Evolutionary conservation across 2,888 invertebrate genomes (phyloP).

Genomic region (Drosophila nr. medialis): DNA sequence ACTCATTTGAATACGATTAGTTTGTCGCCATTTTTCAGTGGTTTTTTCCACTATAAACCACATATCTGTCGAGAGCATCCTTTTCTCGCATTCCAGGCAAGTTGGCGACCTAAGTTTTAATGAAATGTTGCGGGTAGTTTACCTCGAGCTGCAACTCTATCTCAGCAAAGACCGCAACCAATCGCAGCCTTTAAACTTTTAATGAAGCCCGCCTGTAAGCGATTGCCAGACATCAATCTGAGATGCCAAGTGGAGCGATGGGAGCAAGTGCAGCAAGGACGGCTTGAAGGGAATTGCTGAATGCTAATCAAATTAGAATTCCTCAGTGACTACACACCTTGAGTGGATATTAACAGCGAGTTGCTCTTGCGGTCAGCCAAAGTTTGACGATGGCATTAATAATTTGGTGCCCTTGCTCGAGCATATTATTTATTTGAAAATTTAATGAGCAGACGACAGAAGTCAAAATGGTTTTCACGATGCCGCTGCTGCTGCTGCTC

Average conservation of each 20-base stretch:
- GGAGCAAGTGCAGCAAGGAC: neutral
- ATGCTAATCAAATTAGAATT: conserved; percentile 69
- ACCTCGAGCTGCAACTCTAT: conserved; percentile 21
- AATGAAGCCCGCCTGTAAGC: conserved; percentile 65
- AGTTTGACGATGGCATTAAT: conserved; percentile 68
- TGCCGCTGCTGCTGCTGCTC: conserved; percentile 24
- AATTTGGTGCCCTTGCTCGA: conserved; percentile 50
- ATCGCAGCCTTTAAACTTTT: conserved; percentile 59
- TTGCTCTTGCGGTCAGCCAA: conserved; percentile 64
- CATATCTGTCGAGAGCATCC: conserved; percentile 6
- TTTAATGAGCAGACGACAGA: conserved; percentile 68
- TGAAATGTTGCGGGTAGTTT: conserved; percentile 64
- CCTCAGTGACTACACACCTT: conserved; percentile 33
- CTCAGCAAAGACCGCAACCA: conserved; percentile 53
- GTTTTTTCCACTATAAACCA: conserved; percentile 5
- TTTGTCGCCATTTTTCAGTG: neutral
- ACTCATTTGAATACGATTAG: neutral
- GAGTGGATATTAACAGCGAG: conserved; percentile 39
- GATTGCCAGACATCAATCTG: conserved; percentile 57
- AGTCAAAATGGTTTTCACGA: conserved; percentile 30
- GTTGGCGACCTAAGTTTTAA: conserved; percentile 57
- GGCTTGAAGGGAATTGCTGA: conserved; percentile 14
- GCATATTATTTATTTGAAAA: conserved; percentile 68
- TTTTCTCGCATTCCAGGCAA: conserved; percentile 1
- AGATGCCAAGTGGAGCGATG: conserved; percentile 1